A percentile compares a stretch with the other conserved stretches of the same genome.
phyloP scores from a whole-genome alignment of 2,888 invertebrate genomes.

The Philopedon plagiatum region DNA sequence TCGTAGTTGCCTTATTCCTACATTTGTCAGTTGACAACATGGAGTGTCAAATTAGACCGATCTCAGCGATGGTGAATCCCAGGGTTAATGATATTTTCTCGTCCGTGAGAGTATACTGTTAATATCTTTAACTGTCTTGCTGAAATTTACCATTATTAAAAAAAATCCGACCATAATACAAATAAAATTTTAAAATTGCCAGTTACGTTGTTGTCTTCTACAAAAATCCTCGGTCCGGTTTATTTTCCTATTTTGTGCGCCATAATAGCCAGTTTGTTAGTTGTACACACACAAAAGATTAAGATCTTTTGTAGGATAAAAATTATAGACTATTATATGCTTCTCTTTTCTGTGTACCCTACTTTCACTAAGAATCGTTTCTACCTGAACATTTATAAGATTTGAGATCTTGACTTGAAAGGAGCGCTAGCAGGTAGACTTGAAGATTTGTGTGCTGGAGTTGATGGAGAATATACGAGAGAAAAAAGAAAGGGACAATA shows the following conservation, averaged over 20 bases:
- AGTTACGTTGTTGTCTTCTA: not conserved
- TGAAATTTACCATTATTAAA: no score
- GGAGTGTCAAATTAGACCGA: no score
- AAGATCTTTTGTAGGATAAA: slow-evolving; percentile 36
- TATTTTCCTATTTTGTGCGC: slow-evolving; percentile 15
- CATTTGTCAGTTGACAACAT: no score
- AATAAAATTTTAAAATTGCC: not conserved
- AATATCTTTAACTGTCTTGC: no score
- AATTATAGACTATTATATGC: slow-evolving; percentile 40
- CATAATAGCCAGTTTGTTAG: slow-evolving; percentile 18
- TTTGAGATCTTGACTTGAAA: slow-evolving; percentile 21
- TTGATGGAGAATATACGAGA: not conserved
- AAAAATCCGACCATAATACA: not conserved
- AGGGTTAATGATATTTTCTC: no score
- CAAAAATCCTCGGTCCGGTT: not conserved
- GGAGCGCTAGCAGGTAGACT: slow-evolving; percentile 28
- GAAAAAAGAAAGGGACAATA: not conserved
- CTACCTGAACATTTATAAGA: slow-evolving; percentile 39
- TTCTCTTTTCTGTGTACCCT: slow-evolving; percentile 42
- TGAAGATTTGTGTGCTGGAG: not conserved
- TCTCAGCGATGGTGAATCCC: no score
- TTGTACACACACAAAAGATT: slow-evolving; percentile 32
- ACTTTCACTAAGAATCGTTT: slow-evolving; percentile 41
- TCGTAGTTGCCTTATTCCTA: no score
- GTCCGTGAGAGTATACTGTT: no score